A percentile compares a stretch with the other conserved stretches of the same genome.
These are phyloP conservation scores for Epinotia demarniana DNA, from an alignment of 2,888 invertebrate species.

Conservation along the genomic window DNA sequence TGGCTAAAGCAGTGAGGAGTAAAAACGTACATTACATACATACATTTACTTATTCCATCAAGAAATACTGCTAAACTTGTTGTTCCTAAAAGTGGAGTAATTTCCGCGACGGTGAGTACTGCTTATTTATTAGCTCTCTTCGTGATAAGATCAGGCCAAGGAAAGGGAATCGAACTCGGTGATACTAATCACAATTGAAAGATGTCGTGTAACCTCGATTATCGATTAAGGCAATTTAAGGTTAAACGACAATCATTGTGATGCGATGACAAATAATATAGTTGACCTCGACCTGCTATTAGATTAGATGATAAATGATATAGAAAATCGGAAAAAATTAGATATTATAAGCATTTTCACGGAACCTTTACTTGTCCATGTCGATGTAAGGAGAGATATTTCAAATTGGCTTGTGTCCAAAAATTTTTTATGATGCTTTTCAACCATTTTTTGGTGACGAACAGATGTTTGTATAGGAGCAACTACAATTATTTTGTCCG, in stretches of 20 bases:
- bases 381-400: too few species aligned
- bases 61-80: neutral
- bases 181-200: neutral
- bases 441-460: too few species aligned
- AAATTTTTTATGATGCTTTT: too few species aligned
- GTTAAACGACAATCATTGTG: neutral
- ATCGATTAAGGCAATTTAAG: neutral
- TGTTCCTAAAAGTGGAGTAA: too few species aligned
- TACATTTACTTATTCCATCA: neutral
- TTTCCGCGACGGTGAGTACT: too few species aligned
- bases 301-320: neutral
- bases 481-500: too few species aligned
- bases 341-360: too few species aligned
- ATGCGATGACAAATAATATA: constrained; percentile 1
- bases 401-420: too few species aligned
- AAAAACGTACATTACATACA: too few species aligned
- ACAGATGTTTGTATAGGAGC: too few species aligned
- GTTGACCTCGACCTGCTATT: neutral
- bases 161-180: neutral
- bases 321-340: neutral
- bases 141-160: constrained; percentile 2
- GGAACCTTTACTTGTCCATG: too few species aligned
- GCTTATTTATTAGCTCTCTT: neutral
- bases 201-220: neutral
- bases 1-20: neutral